Evolutionary conservation across 1,140 invertebrate species (phyloP).

Genomic region (Colletes gigas): DNA sequence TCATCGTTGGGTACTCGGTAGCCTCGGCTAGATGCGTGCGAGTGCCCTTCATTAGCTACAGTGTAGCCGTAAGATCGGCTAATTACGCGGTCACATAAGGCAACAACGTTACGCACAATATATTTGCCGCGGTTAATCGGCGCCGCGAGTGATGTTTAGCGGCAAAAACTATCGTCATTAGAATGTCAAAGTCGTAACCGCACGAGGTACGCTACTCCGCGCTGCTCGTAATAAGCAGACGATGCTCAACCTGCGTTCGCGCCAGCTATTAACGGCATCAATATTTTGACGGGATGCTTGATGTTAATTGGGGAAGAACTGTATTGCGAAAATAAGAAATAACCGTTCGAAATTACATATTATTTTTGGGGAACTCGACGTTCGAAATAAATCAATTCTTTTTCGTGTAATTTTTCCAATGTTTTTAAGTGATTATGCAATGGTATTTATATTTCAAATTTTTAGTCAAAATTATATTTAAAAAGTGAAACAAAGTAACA

Average conservation of each 20-base stretch:
- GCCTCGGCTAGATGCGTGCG: conserved; percentile 27
- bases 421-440: too few species aligned
- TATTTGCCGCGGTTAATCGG: conserved; percentile 59
- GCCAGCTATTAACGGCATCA: neutral
- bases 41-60: conserved; percentile 71
- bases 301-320: too few species aligned
- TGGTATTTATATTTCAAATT: too few species aligned
- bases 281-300: neutral
- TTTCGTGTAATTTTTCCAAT: too few species aligned
- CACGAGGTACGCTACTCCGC: neutral
- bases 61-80: conserved; percentile 68
- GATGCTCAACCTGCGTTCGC: neutral
- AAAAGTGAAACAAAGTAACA: too few species aligned
- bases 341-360: too few species aligned
- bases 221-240: neutral
- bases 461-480: too few species aligned
- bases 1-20: conserved; percentile 71
- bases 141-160: conserved; percentile 27
- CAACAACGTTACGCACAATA: conserved; percentile 62
- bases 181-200: conserved; percentile 34
- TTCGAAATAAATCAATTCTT: too few species aligned
- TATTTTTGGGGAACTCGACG: too few species aligned
- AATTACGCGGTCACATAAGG: conserved; percentile 69
- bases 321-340: too few species aligned
- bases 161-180: conserved; percentile 21